Conservation (phyloP, 2,888 invertebrate species). For the Tetheella fluctuosa region DNA sequence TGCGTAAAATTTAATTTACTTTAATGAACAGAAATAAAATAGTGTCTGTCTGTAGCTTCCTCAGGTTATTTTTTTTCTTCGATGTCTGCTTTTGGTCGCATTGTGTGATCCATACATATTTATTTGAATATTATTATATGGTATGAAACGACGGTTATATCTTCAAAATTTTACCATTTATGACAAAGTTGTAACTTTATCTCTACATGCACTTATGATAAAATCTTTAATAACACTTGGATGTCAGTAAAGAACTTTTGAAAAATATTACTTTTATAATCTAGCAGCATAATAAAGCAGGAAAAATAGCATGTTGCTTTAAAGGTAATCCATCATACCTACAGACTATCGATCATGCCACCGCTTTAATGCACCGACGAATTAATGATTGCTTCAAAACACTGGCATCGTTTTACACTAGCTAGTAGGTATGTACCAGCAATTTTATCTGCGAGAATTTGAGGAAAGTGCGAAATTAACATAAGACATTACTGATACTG, state of each 20-base stretch:
- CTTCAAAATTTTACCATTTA: not conserved
- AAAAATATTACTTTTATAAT: too few relatives aligned
- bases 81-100: not conserved
- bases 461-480: not conserved
- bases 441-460: not conserved
- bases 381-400: constrained; percentile 66
- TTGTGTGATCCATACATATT: not conserved
- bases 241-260: constrained; percentile 2
- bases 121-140: too few relatives aligned
- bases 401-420: constrained; percentile 47
- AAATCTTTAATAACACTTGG: not conserved
- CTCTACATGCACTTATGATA: not conserved
- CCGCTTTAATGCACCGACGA: constrained; percentile 59
- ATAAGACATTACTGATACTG: too few relatives aligned
- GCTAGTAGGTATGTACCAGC: not conserved
- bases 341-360: constrained; percentile 59
- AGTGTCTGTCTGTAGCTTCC: too few relatives aligned
- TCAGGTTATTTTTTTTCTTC: not conserved
- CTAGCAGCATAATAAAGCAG: constrained; percentile 28
- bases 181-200: not conserved
- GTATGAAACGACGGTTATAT: not conserved
- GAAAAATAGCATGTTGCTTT: constrained; percentile 26
- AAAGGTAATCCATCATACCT: constrained; percentile 60
- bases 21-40: too few relatives aligned
- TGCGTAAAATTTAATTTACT: too few relatives aligned